phyloP scores from a whole-genome alignment of 2,797 vertebrate species.

The Alosa sapidissima region DNA sequence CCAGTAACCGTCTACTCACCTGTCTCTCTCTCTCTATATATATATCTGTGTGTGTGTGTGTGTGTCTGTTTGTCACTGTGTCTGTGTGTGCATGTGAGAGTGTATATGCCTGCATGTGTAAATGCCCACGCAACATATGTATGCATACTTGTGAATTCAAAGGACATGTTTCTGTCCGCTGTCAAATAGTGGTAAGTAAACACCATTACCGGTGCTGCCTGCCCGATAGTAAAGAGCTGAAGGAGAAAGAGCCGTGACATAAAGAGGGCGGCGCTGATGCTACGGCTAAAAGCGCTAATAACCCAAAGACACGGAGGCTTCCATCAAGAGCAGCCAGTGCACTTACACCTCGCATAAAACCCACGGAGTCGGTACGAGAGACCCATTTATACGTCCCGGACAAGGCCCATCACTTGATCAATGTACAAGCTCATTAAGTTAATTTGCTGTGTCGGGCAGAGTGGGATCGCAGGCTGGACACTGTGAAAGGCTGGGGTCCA shows the following conservation, averaged over 20 bases:
- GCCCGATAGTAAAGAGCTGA: not conserved
- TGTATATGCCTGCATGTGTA: not conserved
- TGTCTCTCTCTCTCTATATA: not conserved
- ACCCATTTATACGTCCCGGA: slow-evolving; percentile 65
- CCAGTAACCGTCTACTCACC: not conserved
- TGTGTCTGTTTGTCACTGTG: not conserved
- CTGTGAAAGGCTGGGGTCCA: slow-evolving; percentile 46
- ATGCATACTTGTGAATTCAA: not conserved
- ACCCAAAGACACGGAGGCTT: not conserved
- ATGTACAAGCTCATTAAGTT: slow-evolving; percentile 67
- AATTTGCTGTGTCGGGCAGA: slow-evolving; percentile 62
- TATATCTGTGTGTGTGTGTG: not conserved
- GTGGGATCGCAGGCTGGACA: slow-evolving; percentile 43
- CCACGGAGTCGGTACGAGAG: slow-evolving; percentile 22
- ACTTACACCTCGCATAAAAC: slow-evolving; percentile 61
- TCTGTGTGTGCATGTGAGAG: not conserved
- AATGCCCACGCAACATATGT: not conserved
- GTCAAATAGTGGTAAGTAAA: too few relatives aligned
- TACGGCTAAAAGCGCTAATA: not conserved
- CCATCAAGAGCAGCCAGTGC: slow-evolving; percentile 34
- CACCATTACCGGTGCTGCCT: not conserved
- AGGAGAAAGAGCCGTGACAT: not conserved
- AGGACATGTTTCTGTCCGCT: not conserved
- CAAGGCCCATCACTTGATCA: slow-evolving; percentile 69
- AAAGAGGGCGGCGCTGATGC: not conserved